phyloP scores from a whole-genome alignment of 2,797 vertebrate species.

The Melopsittacus undulatus region DNA sequence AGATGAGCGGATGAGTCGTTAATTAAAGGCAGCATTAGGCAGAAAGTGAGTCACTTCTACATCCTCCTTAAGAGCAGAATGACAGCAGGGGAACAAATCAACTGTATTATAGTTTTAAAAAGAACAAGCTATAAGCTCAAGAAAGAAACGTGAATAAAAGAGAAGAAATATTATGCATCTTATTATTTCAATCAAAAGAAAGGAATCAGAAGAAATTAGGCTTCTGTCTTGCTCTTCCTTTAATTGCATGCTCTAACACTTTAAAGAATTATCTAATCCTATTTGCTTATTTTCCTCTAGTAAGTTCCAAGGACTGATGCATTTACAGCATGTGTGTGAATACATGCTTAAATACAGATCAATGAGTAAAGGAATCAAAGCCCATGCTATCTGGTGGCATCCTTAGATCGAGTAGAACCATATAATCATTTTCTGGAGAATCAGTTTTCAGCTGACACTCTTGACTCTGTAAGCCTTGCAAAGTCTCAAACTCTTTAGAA shows the following conservation, averaged over 20 bases:
- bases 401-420: constrained; percentile 7
- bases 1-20: neutral
- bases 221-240: neutral
- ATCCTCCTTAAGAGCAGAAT: neutral
- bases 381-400: neutral
- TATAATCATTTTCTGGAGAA: neutral
- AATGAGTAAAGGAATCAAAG: constrained; percentile 33
- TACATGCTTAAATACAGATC: constrained; percentile 1
- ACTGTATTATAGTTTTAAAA: neutral
- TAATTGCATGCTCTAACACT: neutral
- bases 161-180: neutral
- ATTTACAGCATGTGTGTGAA: neutral
- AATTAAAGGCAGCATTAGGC: neutral
- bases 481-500: constrained; percentile 25
- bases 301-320: neutral
- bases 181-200: neutral
- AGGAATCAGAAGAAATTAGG: neutral
- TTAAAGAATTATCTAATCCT: neutral
- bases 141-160: neutral
- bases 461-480: neutral
- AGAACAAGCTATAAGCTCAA: neutral
- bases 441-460: neutral
- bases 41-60: neutral
- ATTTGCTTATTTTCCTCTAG: neutral
- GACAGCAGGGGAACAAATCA: neutral